phyloP scores from a whole-genome alignment of 2,113 vertebrate genomes.

The Rana temporaria region DNA sequence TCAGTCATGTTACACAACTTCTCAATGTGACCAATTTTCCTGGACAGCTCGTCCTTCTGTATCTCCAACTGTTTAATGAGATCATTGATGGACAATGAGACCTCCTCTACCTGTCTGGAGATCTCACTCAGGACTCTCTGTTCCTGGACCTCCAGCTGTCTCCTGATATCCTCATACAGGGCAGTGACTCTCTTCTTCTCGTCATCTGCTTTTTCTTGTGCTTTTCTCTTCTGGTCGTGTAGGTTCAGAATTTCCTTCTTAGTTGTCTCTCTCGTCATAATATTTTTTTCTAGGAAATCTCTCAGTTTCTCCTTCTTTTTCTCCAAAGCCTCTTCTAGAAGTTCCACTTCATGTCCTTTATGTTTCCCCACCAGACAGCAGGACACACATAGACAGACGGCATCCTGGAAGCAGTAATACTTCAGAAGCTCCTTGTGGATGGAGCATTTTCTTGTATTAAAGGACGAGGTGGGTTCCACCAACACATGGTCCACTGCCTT shows the following conservation, averaged over 20 bases:
- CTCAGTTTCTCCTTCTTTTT: conserved; percentile 15
- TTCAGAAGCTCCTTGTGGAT: conserved; percentile 15
- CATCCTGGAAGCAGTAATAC: conserved; percentile 13
- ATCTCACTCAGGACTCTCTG: conserved; percentile 8
- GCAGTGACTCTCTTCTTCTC: neutral
- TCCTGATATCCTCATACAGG: conserved; percentile 2
- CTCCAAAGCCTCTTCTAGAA: neutral
- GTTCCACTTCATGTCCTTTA: conserved; percentile 15
- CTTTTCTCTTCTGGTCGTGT: neutral
- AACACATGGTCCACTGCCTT: conserved; percentile 6
- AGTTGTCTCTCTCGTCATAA: neutral
- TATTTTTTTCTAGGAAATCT: neutral
- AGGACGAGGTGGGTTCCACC: neutral
- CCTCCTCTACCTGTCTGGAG: conserved; percentile 18
- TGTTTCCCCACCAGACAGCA: conserved; percentile 22
- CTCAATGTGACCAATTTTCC: neutral
- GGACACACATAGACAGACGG: conserved; percentile 2
- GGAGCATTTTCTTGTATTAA: neutral
- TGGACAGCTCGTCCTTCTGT: neutral
- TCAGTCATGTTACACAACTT: neutral
- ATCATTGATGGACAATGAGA: neutral
- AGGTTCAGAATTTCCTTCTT: conserved; percentile 3
- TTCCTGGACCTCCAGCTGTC: conserved; percentile 12
- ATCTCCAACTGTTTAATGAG: conserved; percentile 8
- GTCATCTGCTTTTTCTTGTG: neutral